Conservation (phyloP, 2,113 vertebrate species). For the Eudyptes chrysolophus region DNA sequence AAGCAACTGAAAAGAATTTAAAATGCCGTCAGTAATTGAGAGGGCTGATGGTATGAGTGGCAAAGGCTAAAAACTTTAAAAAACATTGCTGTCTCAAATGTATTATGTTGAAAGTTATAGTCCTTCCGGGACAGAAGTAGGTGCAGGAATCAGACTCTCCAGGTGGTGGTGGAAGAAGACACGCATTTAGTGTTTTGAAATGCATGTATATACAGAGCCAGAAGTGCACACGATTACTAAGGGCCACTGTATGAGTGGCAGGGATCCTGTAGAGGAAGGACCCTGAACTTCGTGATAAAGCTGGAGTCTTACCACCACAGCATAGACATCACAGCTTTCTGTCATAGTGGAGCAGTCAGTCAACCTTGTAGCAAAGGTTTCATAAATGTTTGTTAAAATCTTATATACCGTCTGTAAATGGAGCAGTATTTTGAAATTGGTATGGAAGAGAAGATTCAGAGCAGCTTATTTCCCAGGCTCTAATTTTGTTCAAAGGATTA, state of each 20-base stretch:
- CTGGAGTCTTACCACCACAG: neutral
- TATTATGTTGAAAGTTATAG: neutral
- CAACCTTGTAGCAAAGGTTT: neutral
- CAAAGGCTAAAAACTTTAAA: neutral
- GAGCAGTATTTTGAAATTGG: neutral
- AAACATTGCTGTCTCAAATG: neutral
- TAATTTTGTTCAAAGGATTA: neutral
- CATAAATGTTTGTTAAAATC: neutral
- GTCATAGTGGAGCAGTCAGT: neutral
- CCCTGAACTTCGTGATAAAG: neutral
- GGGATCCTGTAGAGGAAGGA: neutral
- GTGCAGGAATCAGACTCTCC: neutral
- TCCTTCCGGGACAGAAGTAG: neutral
- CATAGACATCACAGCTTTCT: neutral
- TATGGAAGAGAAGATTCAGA: neutral
- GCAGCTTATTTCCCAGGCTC: neutral
- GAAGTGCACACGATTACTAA: neutral
- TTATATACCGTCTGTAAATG: neutral
- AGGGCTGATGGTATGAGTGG: neutral
- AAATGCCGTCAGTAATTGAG: neutral
- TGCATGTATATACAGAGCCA: neutral
- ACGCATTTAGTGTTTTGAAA: neutral
- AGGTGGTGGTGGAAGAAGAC: neutral
- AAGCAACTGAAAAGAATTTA: neutral
- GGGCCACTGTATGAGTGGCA: neutral